Conservation (phyloP, 1,140 invertebrate genomes). For the Drosophila melanogaster region Release_6_plus_ISO1_MT NT_033777.3:31299001-31299500, state of each 20-base stretch:
- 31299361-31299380: too few species aligned
- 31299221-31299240: conserved; percentile 18
- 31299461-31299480: conserved; percentile 78
- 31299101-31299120: conserved; percentile 30
- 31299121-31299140: conserved; percentile 45
- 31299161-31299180: conserved; percentile 58
- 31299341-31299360: too few species aligned
- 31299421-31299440: not conserved
- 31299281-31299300: not conserved
- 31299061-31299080: conserved; percentile 50
- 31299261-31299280: not conserved
- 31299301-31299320: too few species aligned
- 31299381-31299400: too few species aligned
- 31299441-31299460: conserved; percentile 46
- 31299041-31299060: conserved; percentile 74
- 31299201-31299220: conserved; percentile 8
- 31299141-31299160: conserved; percentile 43
- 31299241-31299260: conserved; percentile 26
- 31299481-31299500: conserved; percentile 50
- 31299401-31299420: too few species aligned
- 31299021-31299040: conserved; percentile 55
- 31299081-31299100: conserved; percentile 81
- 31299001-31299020: conserved; percentile 48
- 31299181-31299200: conserved; percentile 28
- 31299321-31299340: too few species aligned